These are phyloP conservation scores for Clarias fuscus DNA, from an alignment of 2,797 vertebrate species.

Conservation along the genomic window DNA sequence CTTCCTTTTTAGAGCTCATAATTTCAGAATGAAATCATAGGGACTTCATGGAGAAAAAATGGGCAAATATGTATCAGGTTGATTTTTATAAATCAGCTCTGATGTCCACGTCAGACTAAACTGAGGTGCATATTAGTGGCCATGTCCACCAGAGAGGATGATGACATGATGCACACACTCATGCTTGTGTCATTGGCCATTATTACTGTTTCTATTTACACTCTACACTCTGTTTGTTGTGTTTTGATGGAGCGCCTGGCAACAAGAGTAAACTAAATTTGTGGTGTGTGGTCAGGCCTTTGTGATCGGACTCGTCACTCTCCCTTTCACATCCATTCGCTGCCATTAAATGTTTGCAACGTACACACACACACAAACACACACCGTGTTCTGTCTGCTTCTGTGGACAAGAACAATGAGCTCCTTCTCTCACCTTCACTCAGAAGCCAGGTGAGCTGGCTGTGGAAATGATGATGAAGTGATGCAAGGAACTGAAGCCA, in stretches of 20 bases:
- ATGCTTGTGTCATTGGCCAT: slow-evolving; percentile 8
- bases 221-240: slow-evolving; percentile 61
- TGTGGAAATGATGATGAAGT: slow-evolving; percentile 42
- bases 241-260: slow-evolving; percentile 52
- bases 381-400: slow-evolving; percentile 50
- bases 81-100: background rate
- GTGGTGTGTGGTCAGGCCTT: background rate
- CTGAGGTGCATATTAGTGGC: background rate
- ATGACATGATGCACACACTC: slow-evolving; percentile 2
- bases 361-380: slow-evolving; percentile 32
- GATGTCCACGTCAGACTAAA: background rate
- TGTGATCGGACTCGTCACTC: slow-evolving; percentile 37
- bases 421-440: slow-evolving; percentile 70
- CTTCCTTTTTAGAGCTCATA: background rate
- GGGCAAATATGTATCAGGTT: background rate
- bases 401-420: slow-evolving; percentile 64
- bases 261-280: slow-evolving; percentile 24
- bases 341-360: slow-evolving; percentile 16
- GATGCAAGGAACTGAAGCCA: background rate
- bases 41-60: no score
- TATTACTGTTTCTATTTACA: slow-evolving; percentile 32
- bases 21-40: background rate
- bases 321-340: slow-evolving; percentile 22
- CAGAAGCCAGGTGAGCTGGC: slow-evolving; percentile 63
- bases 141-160: background rate